Evolutionary conservation across 2,113 vertebrate genomes (phyloP), one percentile per base, ranked within the genome.

Genomic region (Tragelaphus scriptus): DNA sequence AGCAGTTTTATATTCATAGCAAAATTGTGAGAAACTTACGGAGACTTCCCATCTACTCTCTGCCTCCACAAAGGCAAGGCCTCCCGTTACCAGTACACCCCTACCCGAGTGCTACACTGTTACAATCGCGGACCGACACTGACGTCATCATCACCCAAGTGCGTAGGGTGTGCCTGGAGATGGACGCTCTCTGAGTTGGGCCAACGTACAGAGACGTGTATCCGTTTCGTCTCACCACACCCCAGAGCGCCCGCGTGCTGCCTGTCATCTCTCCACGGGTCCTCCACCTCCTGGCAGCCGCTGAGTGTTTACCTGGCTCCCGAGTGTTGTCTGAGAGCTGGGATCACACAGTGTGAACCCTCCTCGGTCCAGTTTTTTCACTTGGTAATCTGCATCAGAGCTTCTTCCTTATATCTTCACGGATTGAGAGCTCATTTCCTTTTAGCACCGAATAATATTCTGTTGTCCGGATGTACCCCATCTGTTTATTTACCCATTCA

Each of bases 61-160:
- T 82, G 61, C 0, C 1, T 53, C 5, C 28, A 5, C 16, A 14
- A 3, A 49, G 56, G 5, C 30, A 12, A 71, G 36, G 30, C 5
- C 7, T 28, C 51, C 30, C 6, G 5, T 47, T 58, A 11, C 32
- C n/a, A 4, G 0, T 14, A 23, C 51, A 10, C 17, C 11, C 14
- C 8, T 17, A 23, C 61, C 16, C 17, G 10, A n/a, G 25, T 30
- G 61, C 40, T 16, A 4, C 25, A 23, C 30, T 49, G 12, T 49
- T 30, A 40, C 6, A 56, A 71, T 8, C 3, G 0, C 25, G 61
- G 47, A 7, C 40, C 40, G 10, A 1, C 16, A 23, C 0, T 16
- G 61, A 49, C 12, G 15, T 32, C 15, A 17, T 23, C 3, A 36
- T 81, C 30, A 58, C 7, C 21, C 61, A 30, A 58, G 30, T 71